These are phyloP conservation scores for Microvelia longipes DNA, from an alignment of 1,140 invertebrate genomes.

Conservation along the genomic window DNA sequence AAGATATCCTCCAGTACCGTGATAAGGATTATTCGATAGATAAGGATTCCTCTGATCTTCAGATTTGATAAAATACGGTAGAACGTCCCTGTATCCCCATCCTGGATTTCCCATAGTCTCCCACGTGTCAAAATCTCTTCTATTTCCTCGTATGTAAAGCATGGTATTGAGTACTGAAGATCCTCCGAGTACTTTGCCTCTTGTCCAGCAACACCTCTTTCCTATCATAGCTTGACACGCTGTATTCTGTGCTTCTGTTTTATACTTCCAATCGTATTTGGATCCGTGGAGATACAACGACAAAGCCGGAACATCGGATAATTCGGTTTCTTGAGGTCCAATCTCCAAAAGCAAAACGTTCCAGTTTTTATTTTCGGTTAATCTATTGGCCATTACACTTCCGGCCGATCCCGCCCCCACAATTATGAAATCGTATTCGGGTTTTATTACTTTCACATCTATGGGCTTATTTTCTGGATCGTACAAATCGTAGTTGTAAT, in stretches of 20 bases:
- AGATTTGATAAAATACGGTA: slow-evolving; percentile 77
- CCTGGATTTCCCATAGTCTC: slow-evolving; percentile 67
- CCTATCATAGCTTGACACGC: slow-evolving; percentile 74
- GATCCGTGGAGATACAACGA: slow-evolving; percentile 78
- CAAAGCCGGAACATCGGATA: slow-evolving; percentile 64
- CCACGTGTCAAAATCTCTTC: slow-evolving; percentile 80
- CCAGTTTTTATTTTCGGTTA: slow-evolving; percentile 62
- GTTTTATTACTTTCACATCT: slow-evolving; percentile 44
- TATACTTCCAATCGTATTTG: slow-evolving; percentile 78
- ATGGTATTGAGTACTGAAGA: slow-evolving; percentile 74
- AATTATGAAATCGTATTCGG: slow-evolving; percentile 64
- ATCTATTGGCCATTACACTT: slow-evolving; percentile 63
- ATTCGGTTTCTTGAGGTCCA: slow-evolving; percentile 68
- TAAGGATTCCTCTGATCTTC: slow-evolving; percentile 71
- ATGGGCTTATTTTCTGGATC: slow-evolving; percentile 66
- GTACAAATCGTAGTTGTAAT: slow-evolving; percentile 70
- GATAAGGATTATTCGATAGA: slow-evolving; percentile 53
- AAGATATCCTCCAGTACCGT: slow-evolving; percentile 56
- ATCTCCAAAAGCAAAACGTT: slow-evolving; percentile 72
- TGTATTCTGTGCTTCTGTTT: slow-evolving; percentile 66
- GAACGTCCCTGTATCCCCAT: slow-evolving; percentile 75
- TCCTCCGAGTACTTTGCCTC: slow-evolving; percentile 55
- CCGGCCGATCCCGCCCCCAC: slow-evolving; percentile 76
- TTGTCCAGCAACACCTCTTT: slow-evolving; percentile 64
- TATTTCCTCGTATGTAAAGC: slow-evolving; percentile 84